These are phyloP conservation scores for Chromis chromis DNA, from an alignment of 2,797 vertebrate genomes.

Conservation along the genomic window DNA sequence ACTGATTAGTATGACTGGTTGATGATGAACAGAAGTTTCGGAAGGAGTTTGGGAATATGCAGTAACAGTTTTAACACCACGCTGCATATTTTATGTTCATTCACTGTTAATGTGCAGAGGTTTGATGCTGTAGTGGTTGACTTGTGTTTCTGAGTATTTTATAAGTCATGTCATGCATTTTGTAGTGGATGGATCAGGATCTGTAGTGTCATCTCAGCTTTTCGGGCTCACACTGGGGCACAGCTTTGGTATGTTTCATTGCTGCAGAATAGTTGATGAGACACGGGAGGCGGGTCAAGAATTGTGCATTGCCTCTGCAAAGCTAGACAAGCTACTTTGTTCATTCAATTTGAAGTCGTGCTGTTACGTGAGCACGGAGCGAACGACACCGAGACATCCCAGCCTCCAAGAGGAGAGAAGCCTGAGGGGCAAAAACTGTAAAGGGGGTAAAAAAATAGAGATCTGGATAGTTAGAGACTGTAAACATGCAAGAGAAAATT, in stretches of 20 bases:
- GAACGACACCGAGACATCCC: conserved; percentile 39
- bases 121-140: conserved; percentile 16
- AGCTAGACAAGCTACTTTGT: conserved; percentile 41
- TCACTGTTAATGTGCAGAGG: conserved; percentile 44
- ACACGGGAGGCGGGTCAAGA: conserved; percentile 10
- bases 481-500: conserved; percentile 34
- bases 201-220: conserved; percentile 44
- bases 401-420: conserved; percentile 23
- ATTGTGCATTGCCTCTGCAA: conserved; percentile 17
- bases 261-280: conserved; percentile 10
- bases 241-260: not conserved
- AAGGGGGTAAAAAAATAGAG: not conserved
- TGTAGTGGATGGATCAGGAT: conserved; percentile 46
- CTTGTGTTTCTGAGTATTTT: conserved; percentile 49
- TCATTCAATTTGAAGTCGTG: conserved; percentile 46
- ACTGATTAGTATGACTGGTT: not conserved
- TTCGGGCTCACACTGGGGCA: conserved; percentile 4
- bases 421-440: conserved; percentile 26
- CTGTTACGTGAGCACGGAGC: conserved; percentile 55
- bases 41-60: conserved; percentile 6
- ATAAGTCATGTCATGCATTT: conserved; percentile 68
- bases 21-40: not conserved
- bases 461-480: conserved; percentile 28
- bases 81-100: conserved; percentile 47
- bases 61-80: conserved; percentile 1